These are phyloP conservation scores for Drosophila pseudotalamancana DNA, from an alignment of 2,888 invertebrate species.

Conservation along the genomic window DNA sequence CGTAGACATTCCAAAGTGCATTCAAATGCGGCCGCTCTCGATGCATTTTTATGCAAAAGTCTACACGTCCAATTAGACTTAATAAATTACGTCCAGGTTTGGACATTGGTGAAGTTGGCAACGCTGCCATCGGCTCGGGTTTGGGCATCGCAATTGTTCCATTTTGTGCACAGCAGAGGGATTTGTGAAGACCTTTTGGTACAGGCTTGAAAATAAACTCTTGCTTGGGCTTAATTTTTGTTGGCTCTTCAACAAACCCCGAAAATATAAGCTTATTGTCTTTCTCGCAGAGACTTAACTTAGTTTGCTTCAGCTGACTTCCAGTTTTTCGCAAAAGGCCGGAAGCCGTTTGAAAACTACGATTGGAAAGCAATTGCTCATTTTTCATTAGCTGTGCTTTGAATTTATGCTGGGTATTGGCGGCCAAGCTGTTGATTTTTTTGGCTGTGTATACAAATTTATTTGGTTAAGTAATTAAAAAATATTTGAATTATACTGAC, in stretches of 20 bases:
- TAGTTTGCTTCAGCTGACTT: constrained; percentile 72
- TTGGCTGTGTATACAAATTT: constrained; percentile 13
- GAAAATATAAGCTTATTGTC: constrained; percentile 56
- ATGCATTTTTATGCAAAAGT: constrained; percentile 75
- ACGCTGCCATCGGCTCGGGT: constrained; percentile 16
- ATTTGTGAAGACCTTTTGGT: constrained; percentile 5
- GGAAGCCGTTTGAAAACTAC: constrained; percentile 66
- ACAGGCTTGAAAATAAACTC: constrained; percentile 36
- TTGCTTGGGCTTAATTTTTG: constrained; percentile 28
- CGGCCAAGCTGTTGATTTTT: constrained; percentile 26
- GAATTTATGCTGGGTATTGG: constrained; percentile 49
- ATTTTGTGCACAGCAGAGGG: not conserved
- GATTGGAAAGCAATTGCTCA: constrained; percentile 18
- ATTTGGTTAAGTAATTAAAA: not conserved
- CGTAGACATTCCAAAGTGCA: constrained; percentile 81
- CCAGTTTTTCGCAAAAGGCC: constrained; percentile 51
- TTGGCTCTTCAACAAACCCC: constrained; percentile 55
- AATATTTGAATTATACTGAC: constrained; percentile 28
- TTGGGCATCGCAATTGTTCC: constrained; percentile 1
- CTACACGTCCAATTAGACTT: constrained; percentile 75
- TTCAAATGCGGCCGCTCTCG: constrained; percentile 65
- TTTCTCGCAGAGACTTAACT: constrained; percentile 56
- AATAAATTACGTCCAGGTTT: constrained; percentile 58
- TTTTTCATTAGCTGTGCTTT: constrained; percentile 26
- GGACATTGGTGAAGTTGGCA: constrained; percentile 34